Percentiles rank a stretch among this genome's conserved stretches.
These are phyloP conservation scores for Lethrus apterus DNA, from an alignment of 1,140 invertebrate species.

Conservation along the genomic window DNA sequence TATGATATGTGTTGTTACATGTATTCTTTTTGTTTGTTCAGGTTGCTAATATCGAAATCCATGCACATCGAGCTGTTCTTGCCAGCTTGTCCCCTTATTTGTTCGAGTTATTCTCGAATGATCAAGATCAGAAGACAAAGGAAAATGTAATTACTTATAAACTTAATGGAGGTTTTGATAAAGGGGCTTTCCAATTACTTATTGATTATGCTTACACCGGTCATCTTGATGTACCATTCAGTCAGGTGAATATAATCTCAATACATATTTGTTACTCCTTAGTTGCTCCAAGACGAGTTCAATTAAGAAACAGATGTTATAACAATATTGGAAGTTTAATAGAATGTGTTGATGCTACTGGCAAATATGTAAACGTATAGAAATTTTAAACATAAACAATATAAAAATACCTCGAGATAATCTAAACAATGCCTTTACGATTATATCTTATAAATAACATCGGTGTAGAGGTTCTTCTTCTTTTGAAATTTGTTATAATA, in stretches of 20 bases:
- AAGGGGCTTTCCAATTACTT: slow-evolving; percentile 60
- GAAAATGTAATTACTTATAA: slow-evolving; percentile 53
- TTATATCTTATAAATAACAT: no score
- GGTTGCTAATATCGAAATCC: slow-evolving; percentile 63
- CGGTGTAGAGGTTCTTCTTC: no score
- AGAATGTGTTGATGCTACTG: no score
- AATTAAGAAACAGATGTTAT: no score
- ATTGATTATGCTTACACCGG: slow-evolving; percentile 77
- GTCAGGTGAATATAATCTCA: slow-evolving; percentile 34
- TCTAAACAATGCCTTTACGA: no score
- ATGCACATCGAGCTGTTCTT: slow-evolving; percentile 68
- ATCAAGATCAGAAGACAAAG: slow-evolving; percentile 41
- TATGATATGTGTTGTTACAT: slow-evolving; percentile 17
- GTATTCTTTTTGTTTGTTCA: slow-evolving; percentile 31
- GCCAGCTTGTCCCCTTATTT: slow-evolving; percentile 70
- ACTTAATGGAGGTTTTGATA: slow-evolving; percentile 60
- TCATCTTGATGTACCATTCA: slow-evolving; percentile 41
- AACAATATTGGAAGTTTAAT: no score
- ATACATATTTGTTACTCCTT: no score
- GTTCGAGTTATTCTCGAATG: slow-evolving; percentile 65
- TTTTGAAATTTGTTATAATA: no score
- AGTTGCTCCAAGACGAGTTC: no score
- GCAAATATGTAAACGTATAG: no score
- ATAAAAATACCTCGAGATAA: no score
- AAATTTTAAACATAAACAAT: no score